These are phyloP conservation scores for Mylabris phalerata DNA, from an alignment of 1,140 invertebrate species.

Conservation along the genomic window DNA sequence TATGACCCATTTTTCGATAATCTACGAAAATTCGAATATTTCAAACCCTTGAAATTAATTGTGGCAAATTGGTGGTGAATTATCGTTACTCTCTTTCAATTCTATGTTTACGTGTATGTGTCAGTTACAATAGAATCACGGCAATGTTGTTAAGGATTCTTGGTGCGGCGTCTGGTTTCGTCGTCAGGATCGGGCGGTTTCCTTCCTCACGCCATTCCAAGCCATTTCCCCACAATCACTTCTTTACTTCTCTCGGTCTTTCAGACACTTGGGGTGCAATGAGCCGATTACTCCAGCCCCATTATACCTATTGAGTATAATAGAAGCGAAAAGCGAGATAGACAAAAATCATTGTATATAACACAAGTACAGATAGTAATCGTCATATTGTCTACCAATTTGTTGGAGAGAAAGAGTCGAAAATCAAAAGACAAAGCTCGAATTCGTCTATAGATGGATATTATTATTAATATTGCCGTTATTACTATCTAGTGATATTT, in stretches of 20 bases:
- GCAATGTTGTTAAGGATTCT: no score
- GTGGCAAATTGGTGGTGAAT: no score
- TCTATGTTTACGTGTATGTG: no score
- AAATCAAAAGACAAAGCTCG: not conserved
- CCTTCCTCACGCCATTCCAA: slow-evolving; percentile 33
- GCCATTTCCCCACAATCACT: slow-evolving; percentile 35
- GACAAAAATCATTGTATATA: slow-evolving; percentile 20
- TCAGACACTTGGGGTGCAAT: slow-evolving; percentile 32
- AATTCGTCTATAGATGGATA: not conserved
- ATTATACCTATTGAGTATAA: slow-evolving; percentile 25
- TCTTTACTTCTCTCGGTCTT: slow-evolving; percentile 26
- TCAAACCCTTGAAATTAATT: no score
- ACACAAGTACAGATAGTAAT: slow-evolving; percentile 17
- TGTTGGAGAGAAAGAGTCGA: slow-evolving; percentile 13
- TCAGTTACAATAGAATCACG: no score
- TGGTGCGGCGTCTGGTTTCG: not conserved
- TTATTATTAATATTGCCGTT: no score
- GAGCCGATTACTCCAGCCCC: slow-evolving; percentile 28
- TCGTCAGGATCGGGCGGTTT: slow-evolving; percentile 24
- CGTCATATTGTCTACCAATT: slow-evolving; percentile 22
- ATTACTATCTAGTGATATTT: not conserved
- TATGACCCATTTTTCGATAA: no score
- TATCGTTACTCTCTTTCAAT: no score
- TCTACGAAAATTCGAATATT: no score
- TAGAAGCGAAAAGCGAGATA: slow-evolving; percentile 13